Evolutionary conservation across 2,113 vertebrate species (phyloP), one percentile per base, ranked within the genome.

Genomic region (Neomonachus schauinslandi): DNA sequence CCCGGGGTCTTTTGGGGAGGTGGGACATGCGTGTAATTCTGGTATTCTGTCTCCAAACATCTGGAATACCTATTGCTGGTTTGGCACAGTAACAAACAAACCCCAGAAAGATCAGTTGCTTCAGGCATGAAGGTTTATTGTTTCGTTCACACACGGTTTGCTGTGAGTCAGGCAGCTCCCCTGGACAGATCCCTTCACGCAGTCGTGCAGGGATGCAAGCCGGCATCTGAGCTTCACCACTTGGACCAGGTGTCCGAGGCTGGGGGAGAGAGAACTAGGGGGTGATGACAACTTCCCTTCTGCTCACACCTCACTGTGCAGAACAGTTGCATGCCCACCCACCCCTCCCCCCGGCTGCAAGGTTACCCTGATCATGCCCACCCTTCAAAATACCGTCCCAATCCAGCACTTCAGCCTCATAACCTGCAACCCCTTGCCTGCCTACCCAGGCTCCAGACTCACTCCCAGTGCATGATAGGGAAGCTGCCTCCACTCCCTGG

Each of bases 381-480:
- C n/a, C 6, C 15, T 59, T 71, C 13, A 8, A 82, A 83, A 49
- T 51, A 61, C 39, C 18, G 26, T 39, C n/a, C 15, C 57, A 69
- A n/a, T 15, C 46, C 21, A 65, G 46, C 14, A 2, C n/a, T 26
- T 57, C 42, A 59, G 1, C 36, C 13, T 53, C 24, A 26, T 7
- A 33, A 46, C 26, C 51, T 28, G 1, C 22, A 21, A 6, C 1
- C 19, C 39, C 71, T 72, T 72, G 46, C 61, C 71, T 55, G 55
- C 65, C 51, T 1, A 4, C 24, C 16, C 67, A 31, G 18, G 53
- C 7, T 16, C 80, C 53, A 65, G 55, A 65, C 10, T 33, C 11
- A 51, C 21, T 51, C 33, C 57, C 51, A 36, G 1, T 9, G 36
- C 6, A 3, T 3, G 1, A 28, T 3, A 4, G 2, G 26, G 49